Conservation (phyloP, 2,113 vertebrate species). For the Alectura lathami region DNA sequence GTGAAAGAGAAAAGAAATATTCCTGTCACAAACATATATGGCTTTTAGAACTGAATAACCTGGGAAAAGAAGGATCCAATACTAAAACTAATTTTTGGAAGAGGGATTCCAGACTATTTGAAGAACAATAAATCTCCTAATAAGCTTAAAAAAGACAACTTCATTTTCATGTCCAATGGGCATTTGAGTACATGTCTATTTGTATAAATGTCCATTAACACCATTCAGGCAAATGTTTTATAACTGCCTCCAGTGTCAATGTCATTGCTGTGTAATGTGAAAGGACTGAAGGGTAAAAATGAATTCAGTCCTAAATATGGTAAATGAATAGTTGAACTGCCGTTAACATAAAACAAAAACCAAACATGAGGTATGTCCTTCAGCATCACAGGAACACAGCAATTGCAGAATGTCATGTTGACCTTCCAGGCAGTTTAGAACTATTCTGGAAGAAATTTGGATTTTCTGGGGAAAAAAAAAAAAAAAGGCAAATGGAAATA, state of each 20-base stretch:
- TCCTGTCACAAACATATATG: not conserved
- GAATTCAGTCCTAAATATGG: conserved; percentile 14
- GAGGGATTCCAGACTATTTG: not conserved
- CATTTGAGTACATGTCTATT: not conserved
- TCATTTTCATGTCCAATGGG: not conserved
- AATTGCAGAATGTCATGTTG: not conserved
- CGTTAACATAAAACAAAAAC: not conserved
- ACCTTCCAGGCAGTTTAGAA: not conserved
- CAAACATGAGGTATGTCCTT: not conserved
- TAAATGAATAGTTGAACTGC: not conserved
- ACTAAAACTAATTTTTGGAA: conserved; percentile 10
- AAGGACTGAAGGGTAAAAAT: conserved; percentile 18
- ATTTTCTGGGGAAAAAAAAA: not conserved
- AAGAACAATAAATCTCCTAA: conserved; percentile 5
- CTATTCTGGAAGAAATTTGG: not conserved
- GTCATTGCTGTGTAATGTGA: not conserved
- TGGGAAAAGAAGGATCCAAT: not conserved
- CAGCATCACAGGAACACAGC: not conserved
- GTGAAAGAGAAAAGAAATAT: not conserved
- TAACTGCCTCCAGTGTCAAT: not conserved
- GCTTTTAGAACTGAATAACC: not conserved
- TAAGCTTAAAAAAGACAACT: not conserved
- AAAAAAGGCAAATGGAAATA: not conserved
- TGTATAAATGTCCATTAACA: conserved; percentile 5
- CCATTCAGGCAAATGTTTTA: conserved; percentile 1